Evolutionary conservation across 2,888 invertebrate genomes (phyloP).

Genomic region (Cynaeus angustus): DNA sequence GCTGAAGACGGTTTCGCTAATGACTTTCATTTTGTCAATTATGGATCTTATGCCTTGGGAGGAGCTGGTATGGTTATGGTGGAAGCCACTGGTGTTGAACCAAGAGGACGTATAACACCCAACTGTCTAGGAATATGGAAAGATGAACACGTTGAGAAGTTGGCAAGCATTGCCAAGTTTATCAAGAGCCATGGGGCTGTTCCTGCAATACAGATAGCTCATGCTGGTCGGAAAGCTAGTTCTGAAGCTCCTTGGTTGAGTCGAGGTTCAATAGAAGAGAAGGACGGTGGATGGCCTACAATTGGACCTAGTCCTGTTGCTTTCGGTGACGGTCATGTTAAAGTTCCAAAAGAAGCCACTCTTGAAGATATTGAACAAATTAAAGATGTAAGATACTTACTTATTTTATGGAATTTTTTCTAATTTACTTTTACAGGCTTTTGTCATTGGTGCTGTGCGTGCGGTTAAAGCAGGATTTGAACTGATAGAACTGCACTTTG

Average conservation of each 20-base stretch:
- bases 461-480: not conserved
- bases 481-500: not conserved
- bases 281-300: not conserved
- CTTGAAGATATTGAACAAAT: not conserved
- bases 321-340: not conserved
- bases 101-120: not conserved
- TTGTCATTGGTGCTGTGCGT: not conserved
- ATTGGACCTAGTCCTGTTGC: not conserved
- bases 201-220: not conserved
- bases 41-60: not conserved
- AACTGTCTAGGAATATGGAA: not conserved
- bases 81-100: not conserved
- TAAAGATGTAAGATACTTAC: not conserved
- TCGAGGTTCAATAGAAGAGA: not conserved
- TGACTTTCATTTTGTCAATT: not conserved
- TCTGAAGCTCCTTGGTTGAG: not conserved
- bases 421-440: not conserved
- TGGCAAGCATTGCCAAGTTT: not conserved
- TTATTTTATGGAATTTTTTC: not conserved
- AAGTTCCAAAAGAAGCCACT: not conserved
- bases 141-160: not conserved
- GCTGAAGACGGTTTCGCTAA: not conserved
- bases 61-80: not conserved
- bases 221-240: not conserved
- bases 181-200: not conserved